Conservation (phyloP, 2,113 vertebrate species). For the human region GRCh38 chr7:26725501-26726000, state of each 20-base stretch:
- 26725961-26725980: constrained; percentile 94
- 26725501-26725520: constrained; percentile 91
- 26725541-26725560: constrained; percentile 88
- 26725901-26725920: constrained; percentile 67
- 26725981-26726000: constrained; percentile 90
- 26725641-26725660: neutral
- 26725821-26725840: neutral
- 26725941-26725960: constrained; percentile 95
- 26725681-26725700: neutral
- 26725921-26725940: constrained; percentile 95
- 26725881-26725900: neutral
- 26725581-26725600: constrained; percentile 45
- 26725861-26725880: neutral
- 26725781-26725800: neutral
- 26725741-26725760: neutral
- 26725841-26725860: neutral
- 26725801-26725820: neutral
- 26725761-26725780: constrained; percentile 8
- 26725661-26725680: neutral
- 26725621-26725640: constrained; percentile 6
- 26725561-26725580: constrained; percentile 81
- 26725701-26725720: neutral
- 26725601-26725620: constrained; percentile 6
- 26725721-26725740: constrained; percentile 18
- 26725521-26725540: constrained; percentile 86